Percentiles rank a stretch among this genome's conserved stretches.
Conservation (phyloP, 2,113 vertebrate genomes). For the Nesogale talazaci region DNA sequence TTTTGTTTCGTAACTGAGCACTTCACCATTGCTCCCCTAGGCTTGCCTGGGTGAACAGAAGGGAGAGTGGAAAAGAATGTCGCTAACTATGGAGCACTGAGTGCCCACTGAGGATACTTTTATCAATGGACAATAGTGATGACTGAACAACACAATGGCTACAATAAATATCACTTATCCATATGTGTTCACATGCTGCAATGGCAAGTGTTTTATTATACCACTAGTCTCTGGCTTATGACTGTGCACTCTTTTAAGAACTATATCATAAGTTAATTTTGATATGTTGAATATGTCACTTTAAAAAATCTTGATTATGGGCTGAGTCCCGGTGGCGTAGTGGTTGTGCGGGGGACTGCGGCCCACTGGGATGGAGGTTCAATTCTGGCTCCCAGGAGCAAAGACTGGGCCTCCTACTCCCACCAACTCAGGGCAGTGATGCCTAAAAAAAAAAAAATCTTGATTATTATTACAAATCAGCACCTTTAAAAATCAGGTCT, state of each 20-base stretch:
- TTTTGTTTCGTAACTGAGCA: background rate
- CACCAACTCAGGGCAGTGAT: no score
- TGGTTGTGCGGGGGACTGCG: no score
- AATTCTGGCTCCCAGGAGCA: no score
- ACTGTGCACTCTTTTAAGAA: no score
- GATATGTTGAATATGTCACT: background rate
- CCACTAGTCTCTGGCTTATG: background rate
- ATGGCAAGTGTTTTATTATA: background rate
- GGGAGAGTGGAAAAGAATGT: background rate
- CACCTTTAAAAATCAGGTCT: background rate
- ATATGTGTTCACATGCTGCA: background rate
- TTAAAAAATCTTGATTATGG: no score
- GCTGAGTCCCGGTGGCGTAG: no score
- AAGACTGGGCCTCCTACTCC: no score
- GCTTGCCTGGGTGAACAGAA: background rate
- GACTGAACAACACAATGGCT: background rate
- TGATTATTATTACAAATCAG: background rate
- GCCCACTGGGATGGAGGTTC: no score
- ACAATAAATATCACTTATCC: background rate
- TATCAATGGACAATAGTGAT: background rate
- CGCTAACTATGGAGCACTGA: background rate
- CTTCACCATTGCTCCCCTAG: background rate
- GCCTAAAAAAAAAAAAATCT: no score
- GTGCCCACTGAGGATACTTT: background rate
- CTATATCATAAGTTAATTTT: background rate